These are phyloP conservation scores for Tapera naevia DNA, from an alignment of 2,797 vertebrate species.

Conservation along the genomic window DNA sequence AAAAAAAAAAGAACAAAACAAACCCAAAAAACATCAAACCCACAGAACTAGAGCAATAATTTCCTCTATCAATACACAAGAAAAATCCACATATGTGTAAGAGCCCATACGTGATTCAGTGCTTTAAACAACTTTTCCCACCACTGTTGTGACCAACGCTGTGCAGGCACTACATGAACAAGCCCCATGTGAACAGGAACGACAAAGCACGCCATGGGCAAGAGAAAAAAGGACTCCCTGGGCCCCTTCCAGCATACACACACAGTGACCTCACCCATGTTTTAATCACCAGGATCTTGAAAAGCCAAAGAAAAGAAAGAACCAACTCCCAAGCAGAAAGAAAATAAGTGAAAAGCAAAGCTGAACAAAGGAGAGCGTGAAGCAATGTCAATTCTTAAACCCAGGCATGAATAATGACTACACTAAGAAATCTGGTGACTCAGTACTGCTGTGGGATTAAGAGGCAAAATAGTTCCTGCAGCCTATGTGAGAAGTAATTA, in stretches of 20 bases:
- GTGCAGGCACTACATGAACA: accelerated
- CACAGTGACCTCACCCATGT: neutral
- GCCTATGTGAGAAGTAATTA: constrained; percentile 13
- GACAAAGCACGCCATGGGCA: neutral
- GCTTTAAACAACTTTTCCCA: neutral
- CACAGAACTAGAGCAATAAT: neutral
- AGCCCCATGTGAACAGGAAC: accelerated
- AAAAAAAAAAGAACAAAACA: neutral
- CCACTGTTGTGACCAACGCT: accelerated
- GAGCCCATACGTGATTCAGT: neutral
- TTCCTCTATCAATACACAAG: neutral
- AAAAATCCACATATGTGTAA: neutral
- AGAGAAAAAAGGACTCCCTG: neutral
- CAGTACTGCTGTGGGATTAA: constrained; percentile 34
- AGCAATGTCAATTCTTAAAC: constrained; percentile 7
- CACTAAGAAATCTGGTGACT: constrained; percentile 37
- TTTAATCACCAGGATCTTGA: neutral
- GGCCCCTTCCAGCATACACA: neutral
- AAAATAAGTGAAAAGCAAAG: neutral
- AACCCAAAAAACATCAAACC: too few species aligned
- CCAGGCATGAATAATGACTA: constrained; percentile 29
- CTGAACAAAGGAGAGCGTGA: neutral
- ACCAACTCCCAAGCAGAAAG: neutral
- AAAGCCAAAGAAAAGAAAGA: neutral
- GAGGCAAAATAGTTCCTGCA: constrained; percentile 30